Evolutionary conservation across 2,113 vertebrate genomes (phyloP), one percentile per base, ranked within the genome.

Genomic region (Athene noctua): DNA sequence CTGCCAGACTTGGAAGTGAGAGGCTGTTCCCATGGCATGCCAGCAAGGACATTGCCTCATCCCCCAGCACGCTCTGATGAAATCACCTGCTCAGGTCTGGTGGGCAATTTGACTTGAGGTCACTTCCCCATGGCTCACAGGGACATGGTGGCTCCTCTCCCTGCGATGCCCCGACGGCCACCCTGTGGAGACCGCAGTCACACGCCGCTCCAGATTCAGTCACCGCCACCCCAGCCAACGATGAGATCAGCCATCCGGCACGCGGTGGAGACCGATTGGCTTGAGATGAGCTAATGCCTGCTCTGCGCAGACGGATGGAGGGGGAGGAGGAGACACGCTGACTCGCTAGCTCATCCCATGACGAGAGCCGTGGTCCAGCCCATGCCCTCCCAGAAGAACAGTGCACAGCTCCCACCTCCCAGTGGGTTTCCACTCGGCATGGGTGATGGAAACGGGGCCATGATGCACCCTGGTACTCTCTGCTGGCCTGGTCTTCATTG

Each of bases 231-330:
- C 18, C 58, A 8, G 92, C 78, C 95, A 95, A 91, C 4, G 3
- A 95, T 97, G 96, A 96, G 90, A 36, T 97, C 95, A 97, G 92
- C 89, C 90, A 93, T 80, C 93, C 80, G 71, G 94, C 90, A 94
- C 80, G 2, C 0, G 42, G 92, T 8, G 66, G 30, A 77, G 81
- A 62, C 55, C 9, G 23, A 96, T 86, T 9, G 94, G 96, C 86
- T 86, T 11, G 34, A 61, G 88, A 94, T 98, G 97, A 98, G 96
- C 93, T 98, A 95, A 98, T 92, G 71, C 90, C 62, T 83, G 89
- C 86, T 61, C 84, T 4, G 57, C 16, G 9, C 49, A 54, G 67
- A 68, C 2, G 42, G 92, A 88, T 5, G 55, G 74, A 79, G 68
- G 77, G 84, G 80, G 63, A 91, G 95, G 93, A 96, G 93, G 54